phyloP scores from a whole-genome alignment of 2,797 vertebrate species.

The Pristis pectinata region DNA sequence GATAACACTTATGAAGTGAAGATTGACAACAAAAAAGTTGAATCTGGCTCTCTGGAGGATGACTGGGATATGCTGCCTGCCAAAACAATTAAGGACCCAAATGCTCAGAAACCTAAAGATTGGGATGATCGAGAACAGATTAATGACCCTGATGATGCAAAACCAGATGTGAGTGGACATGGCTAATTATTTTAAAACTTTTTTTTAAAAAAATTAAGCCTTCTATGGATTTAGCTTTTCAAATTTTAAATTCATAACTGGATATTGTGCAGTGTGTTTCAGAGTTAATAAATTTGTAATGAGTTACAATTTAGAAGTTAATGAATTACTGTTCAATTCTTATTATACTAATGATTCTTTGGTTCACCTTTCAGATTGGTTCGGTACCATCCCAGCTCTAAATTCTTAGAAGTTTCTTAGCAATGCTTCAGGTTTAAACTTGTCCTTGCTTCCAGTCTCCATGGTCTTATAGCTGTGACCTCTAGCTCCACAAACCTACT shows the following conservation, averaged over 20 bases:
- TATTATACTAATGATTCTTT: not conserved
- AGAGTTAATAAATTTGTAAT: too few relatives aligned
- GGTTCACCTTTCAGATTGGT: not conserved
- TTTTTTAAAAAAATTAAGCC: too few relatives aligned
- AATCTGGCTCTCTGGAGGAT: slow-evolving; percentile 66
- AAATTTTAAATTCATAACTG: not conserved
- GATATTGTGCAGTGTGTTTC: too few relatives aligned
- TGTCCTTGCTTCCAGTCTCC: not conserved
- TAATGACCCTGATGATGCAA: slow-evolving; percentile 70
- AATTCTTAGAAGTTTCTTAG: not conserved
- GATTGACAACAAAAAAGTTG: slow-evolving; percentile 76
- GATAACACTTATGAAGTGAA: slow-evolving; percentile 80
- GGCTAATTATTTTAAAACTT: not conserved
- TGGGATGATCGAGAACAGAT: slow-evolving; percentile 73
- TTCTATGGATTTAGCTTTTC: not conserved
- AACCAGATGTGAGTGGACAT: slow-evolving; percentile 62
- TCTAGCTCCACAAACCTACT: not conserved
- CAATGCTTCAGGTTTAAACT: not conserved
- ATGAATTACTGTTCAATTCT: not conserved
- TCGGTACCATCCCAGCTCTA: not conserved
- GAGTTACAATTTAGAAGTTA: not conserved
- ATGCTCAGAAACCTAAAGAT: slow-evolving; percentile 71
- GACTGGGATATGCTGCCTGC: slow-evolving; percentile 77
- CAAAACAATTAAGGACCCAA: slow-evolving; percentile 69
- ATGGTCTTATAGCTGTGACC: not conserved